These are phyloP conservation scores for Manduca sexta DNA, from an alignment of 1,140 invertebrate genomes.

Conservation along the genomic window DNA sequence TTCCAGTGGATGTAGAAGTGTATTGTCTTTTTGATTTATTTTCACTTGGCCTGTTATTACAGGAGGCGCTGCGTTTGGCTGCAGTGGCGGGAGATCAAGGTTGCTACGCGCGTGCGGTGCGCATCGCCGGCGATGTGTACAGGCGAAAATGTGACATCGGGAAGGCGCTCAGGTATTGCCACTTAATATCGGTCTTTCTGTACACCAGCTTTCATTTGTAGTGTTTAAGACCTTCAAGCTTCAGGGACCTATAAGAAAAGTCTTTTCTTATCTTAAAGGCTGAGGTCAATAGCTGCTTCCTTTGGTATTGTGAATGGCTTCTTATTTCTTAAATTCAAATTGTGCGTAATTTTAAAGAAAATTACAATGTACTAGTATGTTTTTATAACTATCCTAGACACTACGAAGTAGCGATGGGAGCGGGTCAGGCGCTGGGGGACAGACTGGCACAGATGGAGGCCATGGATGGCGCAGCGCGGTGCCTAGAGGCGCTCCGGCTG, in stretches of 20 bases:
- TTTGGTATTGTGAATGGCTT: too few species aligned
- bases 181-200: too few species aligned
- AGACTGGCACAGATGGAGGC: slow-evolving; percentile 89
- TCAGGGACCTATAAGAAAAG: too few species aligned
- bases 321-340: too few species aligned
- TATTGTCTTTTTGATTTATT: neutral
- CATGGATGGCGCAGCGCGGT: slow-evolving; percentile 88
- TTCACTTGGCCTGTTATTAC: slow-evolving; percentile 21
- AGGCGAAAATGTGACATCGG: slow-evolving; percentile 85
- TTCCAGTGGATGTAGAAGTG: neutral
- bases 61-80: slow-evolving; percentile 86
- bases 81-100: slow-evolving; percentile 87
- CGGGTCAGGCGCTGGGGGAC: slow-evolving; percentile 84
- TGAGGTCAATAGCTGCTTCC: too few species aligned
- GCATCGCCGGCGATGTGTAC: slow-evolving; percentile 89
- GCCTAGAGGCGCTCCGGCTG: slow-evolving; percentile 82
- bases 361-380: too few species aligned
- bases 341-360: too few species aligned
- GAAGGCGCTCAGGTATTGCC: slow-evolving; percentile 56
- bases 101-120: slow-evolving; percentile 84
- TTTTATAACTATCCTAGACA: slow-evolving; percentile 71
- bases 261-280: too few species aligned
- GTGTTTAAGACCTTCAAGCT: too few species aligned
- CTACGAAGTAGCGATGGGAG: slow-evolving; percentile 88
- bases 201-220: too few species aligned